phyloP scores from a whole-genome alignment of 2,888 invertebrate genomes.

The Acrobasis consociella region DNA sequence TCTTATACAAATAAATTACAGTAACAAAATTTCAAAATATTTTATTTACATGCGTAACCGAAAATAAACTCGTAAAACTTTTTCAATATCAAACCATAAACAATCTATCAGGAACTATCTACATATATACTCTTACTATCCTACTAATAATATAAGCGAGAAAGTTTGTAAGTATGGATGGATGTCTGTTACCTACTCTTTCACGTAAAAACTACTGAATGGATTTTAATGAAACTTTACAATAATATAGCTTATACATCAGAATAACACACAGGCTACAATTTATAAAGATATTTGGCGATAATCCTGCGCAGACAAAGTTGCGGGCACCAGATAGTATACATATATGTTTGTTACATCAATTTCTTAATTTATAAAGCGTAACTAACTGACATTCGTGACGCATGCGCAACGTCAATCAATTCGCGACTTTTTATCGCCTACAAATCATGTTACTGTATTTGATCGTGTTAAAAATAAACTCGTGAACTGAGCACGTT shows the following conservation, averaged over 20 bases:
- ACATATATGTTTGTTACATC: neutral
- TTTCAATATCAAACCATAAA: slow-evolving; percentile 3
- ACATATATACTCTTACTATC: no score
- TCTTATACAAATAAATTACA: no score
- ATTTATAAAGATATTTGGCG: no score
- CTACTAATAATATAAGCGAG: no score
- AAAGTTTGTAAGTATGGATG: no score
- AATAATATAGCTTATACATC: no score
- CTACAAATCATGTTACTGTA: slow-evolving; percentile 56
- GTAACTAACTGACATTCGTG: slow-evolving; percentile 27
- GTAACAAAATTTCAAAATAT: neutral
- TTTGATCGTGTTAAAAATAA: slow-evolving; percentile 43
- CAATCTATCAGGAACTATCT: neutral
- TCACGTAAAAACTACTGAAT: no score
- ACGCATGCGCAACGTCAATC: slow-evolving; percentile 46
- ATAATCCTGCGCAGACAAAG: no score
- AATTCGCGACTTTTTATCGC: slow-evolving; percentile 53
- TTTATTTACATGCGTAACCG: neutral
- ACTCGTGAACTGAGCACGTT: slow-evolving; percentile 38
- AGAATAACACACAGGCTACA: no score
- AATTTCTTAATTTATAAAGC: slow-evolving; percentile 3
- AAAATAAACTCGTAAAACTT: slow-evolving; percentile 1
- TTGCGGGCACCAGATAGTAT: no score
- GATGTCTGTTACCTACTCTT: no score
- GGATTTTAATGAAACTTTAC: no score